phyloP scores from a whole-genome alignment of 2,888 invertebrate genomes.

The Eurois occulta region DNA sequence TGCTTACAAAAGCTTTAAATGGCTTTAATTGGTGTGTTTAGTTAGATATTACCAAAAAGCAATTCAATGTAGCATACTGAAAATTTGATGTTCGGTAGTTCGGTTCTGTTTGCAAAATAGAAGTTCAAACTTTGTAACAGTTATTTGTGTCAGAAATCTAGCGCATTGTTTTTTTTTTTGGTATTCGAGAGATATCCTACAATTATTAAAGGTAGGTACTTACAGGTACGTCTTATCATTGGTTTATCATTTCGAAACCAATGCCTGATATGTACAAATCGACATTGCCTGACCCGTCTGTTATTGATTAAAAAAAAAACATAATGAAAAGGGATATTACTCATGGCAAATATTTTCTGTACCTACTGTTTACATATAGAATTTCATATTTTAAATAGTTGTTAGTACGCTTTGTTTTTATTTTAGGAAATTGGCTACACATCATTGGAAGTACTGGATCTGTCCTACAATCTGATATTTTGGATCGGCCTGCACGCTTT shows the following conservation, averaged over 20 bases:
- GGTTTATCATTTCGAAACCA: conserved; percentile 14
- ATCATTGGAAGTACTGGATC: conserved; percentile 86
- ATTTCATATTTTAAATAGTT: not conserved
- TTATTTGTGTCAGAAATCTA: not conserved
- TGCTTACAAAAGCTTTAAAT: not conserved
- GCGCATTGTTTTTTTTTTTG: not conserved
- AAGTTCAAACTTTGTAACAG: not conserved
- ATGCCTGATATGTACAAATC: conserved; percentile 30
- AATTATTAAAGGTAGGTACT: not conserved
- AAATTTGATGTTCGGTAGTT: not conserved
- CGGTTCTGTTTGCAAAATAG: not conserved
- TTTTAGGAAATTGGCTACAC: conserved; percentile 88
- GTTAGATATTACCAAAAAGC: not conserved
- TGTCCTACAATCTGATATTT: conserved; percentile 91
- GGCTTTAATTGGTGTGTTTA: not conserved
- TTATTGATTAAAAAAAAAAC: conserved; percentile 24
- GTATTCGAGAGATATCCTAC: not conserved
- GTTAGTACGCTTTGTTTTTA: not conserved
- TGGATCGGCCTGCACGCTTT: conserved; percentile 92
- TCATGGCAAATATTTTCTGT: conserved; percentile 5
- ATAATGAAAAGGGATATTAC: conserved; percentile 8
- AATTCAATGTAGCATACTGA: not conserved
- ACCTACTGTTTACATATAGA: not conserved
- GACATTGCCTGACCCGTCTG: too few species aligned
- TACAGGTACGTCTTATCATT: not conserved